Conservation (phyloP, 64 coral and sea anemone species). For the Acropora yongei region DNA sequence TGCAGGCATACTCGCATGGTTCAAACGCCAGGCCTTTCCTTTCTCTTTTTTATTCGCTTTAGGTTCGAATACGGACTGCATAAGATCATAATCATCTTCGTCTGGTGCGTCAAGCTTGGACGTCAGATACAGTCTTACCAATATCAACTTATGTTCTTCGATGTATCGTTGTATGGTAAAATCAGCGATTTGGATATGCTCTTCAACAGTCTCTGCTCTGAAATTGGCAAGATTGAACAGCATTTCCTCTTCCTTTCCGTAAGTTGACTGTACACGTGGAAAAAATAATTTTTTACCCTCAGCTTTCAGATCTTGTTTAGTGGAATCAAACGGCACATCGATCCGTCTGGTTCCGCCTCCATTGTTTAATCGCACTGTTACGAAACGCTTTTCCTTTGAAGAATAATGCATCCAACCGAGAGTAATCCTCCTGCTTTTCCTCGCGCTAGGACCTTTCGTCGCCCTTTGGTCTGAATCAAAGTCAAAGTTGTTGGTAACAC, state of each 20-base stretch:
- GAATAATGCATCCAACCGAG: slow-evolving; percentile 69
- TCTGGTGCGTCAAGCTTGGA: slow-evolving; percentile 13
- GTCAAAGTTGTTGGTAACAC: background rate
- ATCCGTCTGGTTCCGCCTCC: slow-evolving; percentile 38
- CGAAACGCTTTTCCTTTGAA: slow-evolving; percentile 18
- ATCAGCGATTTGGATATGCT: background rate
- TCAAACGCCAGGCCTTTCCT: slow-evolving; percentile 32
- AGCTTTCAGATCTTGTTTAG: slow-evolving; percentile 28
- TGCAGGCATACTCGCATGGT: slow-evolving; percentile 32
- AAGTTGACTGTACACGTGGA: slow-evolving; percentile 20
- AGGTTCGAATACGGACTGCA: background rate
- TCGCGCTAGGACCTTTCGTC: background rate
- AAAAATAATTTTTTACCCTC: slow-evolving; percentile 53
- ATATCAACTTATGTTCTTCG: slow-evolving; percentile 61
- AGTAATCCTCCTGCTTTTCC: slow-evolving; percentile 16
- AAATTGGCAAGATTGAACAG: slow-evolving; percentile 66
- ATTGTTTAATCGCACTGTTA: slow-evolving; percentile 62
- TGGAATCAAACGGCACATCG: background rate
- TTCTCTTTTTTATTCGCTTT: slow-evolving; percentile 34
- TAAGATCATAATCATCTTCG: slow-evolving; percentile 36
- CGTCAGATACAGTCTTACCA: slow-evolving; percentile 65
- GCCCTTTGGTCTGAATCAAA: slow-evolving; percentile 8
- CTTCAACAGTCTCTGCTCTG: slow-evolving; percentile 27
- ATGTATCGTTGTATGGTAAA: slow-evolving; percentile 50
- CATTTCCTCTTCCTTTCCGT: slow-evolving; percentile 48